A percentile compares a stretch with the other conserved stretches of the same genome.
These are phyloP conservation scores for Moxostoma hubbsi DNA, from an alignment of 2,797 vertebrate genomes.

Conservation along the genomic window DNA sequence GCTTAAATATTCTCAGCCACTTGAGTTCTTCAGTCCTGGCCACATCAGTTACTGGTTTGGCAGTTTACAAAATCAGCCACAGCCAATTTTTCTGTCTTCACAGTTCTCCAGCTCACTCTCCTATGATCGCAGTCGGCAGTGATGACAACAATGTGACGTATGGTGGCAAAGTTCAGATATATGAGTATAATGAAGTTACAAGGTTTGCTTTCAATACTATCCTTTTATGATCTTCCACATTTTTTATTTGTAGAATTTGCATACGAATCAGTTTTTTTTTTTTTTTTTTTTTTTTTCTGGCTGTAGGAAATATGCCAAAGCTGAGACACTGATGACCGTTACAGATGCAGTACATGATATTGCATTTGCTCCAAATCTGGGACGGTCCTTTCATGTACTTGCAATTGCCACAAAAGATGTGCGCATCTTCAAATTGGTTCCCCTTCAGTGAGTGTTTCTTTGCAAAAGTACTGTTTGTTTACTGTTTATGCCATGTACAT, in stretches of 20 bases:
- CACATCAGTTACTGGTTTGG: too few species aligned
- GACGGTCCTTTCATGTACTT: conserved; percentile 93
- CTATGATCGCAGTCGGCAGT: conserved; percentile 96
- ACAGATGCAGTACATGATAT: conserved; percentile 95
- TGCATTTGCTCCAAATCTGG: conserved; percentile 94
- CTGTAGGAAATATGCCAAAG: conserved; percentile 95
- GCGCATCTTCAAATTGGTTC: conserved; percentile 93
- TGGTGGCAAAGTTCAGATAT: conserved; percentile 95
- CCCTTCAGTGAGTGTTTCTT: conserved; percentile 82
- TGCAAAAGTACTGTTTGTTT: neutral
- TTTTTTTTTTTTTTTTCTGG: conserved; percentile 87
- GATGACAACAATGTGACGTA: conserved; percentile 90
- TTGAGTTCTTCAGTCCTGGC: neutral
- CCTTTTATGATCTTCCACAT: too few species aligned
- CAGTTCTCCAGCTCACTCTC: conserved; percentile 91
- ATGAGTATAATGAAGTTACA: conserved; percentile 97
- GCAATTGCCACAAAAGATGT: conserved; percentile 98
- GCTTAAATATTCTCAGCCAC: neutral
- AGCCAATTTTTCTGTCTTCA: neutral
- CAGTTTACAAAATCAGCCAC: too few species aligned
- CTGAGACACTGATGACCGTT: conserved; percentile 93
- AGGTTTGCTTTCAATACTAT: conserved; percentile 71
- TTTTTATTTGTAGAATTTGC: neutral
- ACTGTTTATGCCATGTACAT: neutral
- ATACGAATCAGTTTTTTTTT: conserved; percentile 55